Evolutionary conservation across 2,113 vertebrate genomes (phyloP).

Genomic region (Ranitomeya variabilis): DNA sequence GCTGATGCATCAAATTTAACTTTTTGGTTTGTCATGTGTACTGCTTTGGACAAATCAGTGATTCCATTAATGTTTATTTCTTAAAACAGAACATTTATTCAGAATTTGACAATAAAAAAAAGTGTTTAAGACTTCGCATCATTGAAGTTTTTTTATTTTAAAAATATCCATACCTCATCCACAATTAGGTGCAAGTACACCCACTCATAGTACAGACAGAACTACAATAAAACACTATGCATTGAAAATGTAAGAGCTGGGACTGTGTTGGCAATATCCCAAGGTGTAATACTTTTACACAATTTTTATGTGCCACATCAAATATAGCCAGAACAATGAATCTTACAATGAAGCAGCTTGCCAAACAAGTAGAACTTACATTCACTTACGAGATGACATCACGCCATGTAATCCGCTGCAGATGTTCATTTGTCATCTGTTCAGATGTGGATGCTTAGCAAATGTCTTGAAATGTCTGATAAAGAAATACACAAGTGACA

Average conservation of each 20-base stretch:
- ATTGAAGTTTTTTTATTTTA: not conserved
- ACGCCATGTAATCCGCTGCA: conserved; percentile 40
- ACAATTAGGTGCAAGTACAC: not conserved
- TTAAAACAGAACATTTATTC: not conserved
- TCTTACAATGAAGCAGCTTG: conserved; percentile 26
- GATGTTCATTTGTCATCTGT: conserved; percentile 53
- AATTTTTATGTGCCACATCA: conserved; percentile 13
- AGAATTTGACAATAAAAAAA: not conserved
- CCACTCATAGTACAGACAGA: not conserved
- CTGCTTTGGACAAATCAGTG: not conserved
- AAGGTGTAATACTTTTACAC: not conserved
- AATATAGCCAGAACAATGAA: conserved; percentile 29
- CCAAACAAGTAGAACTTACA: conserved; percentile 49
- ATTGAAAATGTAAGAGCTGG: not conserved
- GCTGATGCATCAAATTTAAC: not conserved
- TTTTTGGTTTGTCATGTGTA: not conserved
- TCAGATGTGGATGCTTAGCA: conserved; percentile 39
- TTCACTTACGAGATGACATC: conserved; percentile 47
- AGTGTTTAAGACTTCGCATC: not conserved
- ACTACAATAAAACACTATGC: not conserved
- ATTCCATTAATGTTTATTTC: not conserved
- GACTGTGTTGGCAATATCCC: not conserved
- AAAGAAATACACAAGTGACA: conserved; percentile 56
- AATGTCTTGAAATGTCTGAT: conserved; percentile 48
- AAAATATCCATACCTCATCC: not conserved